A percentile compares a stretch with the other conserved stretches of the same genome.
Evolutionary conservation across 2,113 vertebrate species (phyloP).

Genomic region (Lampris megalopsis): DNA sequence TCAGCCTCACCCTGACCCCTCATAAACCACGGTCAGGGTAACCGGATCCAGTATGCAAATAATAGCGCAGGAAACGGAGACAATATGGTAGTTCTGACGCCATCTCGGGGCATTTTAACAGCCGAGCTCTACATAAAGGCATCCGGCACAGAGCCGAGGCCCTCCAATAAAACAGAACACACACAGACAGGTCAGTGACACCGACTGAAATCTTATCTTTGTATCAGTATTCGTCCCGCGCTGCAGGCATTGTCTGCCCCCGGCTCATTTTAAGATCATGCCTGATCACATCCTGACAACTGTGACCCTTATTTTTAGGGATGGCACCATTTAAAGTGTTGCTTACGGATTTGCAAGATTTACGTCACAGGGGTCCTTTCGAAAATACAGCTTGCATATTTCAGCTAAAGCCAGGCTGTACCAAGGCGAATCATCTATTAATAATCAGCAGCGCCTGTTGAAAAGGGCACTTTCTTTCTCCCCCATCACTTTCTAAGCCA

Average conservation of each 20-base stretch:
- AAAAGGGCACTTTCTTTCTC: conserved; percentile 28
- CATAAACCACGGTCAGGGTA: conserved; percentile 44
- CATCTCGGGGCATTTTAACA: background rate
- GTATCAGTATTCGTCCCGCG: conserved; percentile 17
- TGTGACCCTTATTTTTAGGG: conserved; percentile 55
- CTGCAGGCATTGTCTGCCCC: conserved; percentile 19
- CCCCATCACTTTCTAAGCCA: conserved; percentile 28
- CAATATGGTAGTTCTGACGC: conserved; percentile 41
- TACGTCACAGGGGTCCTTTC: conserved; percentile 44
- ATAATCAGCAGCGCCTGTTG: conserved; percentile 46
- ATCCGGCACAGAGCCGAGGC: background rate
- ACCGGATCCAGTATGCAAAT: conserved; percentile 26
- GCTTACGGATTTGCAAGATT: conserved; percentile 21
- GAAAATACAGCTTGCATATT: conserved; percentile 14
- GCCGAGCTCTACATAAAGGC: conserved; percentile 10
- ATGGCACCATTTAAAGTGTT: conserved; percentile 13
- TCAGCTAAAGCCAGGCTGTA: conserved; percentile 21
- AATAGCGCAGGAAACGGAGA: conserved; percentile 42
- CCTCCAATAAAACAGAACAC: conserved; percentile 12
- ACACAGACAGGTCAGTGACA: conserved; percentile 25
- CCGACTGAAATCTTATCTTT: conserved; percentile 10
- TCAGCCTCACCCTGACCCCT: conserved; percentile 17
- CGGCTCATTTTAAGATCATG: background rate
- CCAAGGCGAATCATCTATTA: conserved; percentile 54
- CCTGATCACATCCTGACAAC: conserved; percentile 35